Base-by-base conservation (phyloP, 2,888 invertebrate genomes). In the Caenorhabditis becei region DNA sequence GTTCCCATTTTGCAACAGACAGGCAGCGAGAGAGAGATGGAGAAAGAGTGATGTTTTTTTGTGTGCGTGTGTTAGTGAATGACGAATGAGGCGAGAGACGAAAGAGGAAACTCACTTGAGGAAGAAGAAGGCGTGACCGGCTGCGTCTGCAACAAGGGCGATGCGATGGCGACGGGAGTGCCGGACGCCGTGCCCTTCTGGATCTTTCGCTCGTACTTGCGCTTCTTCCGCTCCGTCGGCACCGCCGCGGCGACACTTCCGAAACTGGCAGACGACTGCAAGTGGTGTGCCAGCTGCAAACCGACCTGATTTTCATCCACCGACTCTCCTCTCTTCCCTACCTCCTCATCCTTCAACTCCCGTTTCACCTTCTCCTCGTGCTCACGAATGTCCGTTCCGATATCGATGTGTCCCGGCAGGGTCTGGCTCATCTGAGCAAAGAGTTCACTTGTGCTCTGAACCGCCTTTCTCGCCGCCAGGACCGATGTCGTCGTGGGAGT, bases 381-480 rank as follows among this genome's bases (percentile, higher is more conserved):
- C 37, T 84, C 70, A 23, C 81, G 47, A 14, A 85, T 82, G 41
- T 77, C 83, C 54, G 88, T 71, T 51, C 81, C 87, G 59, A 87
- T 86, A 44, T 82, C 82, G 70, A 87, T 83, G 63, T 86, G 83
- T 26, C 85, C 79, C 18, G 89, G 88, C 23, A 89, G 75, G 35
- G 85, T 84, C 59, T 80, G 81, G 28, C 83, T 85, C 74, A 89
- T 75, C 58, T 89, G 88, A n/a, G 89, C 88, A 7, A 90, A 80
- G 53, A 85, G 67, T 56, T 83, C 85, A 54, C 75, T 85, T 0
- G 85, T 85, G 41, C 85, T 85, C 61, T 83, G 85, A 14, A 72
- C 82, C 0, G 80, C 80, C 61, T 80, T 77, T 44, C 84, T 24
- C 11, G 83, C 83, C 20, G 83, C 84, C 11, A 77, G 80, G 3